Base-by-base conservation (phyloP, 1,140 invertebrate species). In the Lethrus apterus region DNA sequence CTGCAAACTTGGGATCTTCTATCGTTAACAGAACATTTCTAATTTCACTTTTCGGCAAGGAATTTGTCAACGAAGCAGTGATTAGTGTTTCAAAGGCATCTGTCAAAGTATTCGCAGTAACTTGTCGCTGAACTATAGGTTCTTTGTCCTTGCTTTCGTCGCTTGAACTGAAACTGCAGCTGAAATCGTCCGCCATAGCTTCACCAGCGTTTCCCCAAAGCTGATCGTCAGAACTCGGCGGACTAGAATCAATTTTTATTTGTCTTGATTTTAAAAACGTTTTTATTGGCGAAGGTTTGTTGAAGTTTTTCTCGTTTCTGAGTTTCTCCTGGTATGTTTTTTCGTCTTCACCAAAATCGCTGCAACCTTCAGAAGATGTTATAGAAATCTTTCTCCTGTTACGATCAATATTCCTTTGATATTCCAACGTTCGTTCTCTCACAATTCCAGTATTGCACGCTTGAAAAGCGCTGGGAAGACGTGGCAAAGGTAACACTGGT, bases 1-100 rank as follows among this genome's bases (percentile, higher is more conserved):
- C 79, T 0, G 83, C 83, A 32, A 87, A 86, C 40, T 83, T 83
- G 1, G 81, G 78, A 56, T 86, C 84, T 51, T 86, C 84, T 30
- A 86, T 76, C 4, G 69, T 74, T 2, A 77, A 67, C 32, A 72
- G 60, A 10, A 72, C 74, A 44, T 18, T 66, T 60, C 52, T 65
- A 48, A 52, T 64, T 55, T 42, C 52, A 14, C 36, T 48, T 38
- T 44, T 50, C 14, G 32, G 51, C 17, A 36, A 14, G 33, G 29
- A 20, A 32, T 51, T 51, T 41, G 54, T 48, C 51, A 60, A 2
- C 41, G 58, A 52, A 54, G 60, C 47, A 49, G 52, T 56, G 56
- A 65, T 44, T 46, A 57, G 41, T 51, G 49, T 56, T 54, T 59
- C 47, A 44, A 68, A 54, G 46, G 60, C 60, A 8, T 51, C 45